Evolutionary conservation across 2,797 vertebrate species (phyloP).

Genomic region (Rhinichthys osculus): DNA sequence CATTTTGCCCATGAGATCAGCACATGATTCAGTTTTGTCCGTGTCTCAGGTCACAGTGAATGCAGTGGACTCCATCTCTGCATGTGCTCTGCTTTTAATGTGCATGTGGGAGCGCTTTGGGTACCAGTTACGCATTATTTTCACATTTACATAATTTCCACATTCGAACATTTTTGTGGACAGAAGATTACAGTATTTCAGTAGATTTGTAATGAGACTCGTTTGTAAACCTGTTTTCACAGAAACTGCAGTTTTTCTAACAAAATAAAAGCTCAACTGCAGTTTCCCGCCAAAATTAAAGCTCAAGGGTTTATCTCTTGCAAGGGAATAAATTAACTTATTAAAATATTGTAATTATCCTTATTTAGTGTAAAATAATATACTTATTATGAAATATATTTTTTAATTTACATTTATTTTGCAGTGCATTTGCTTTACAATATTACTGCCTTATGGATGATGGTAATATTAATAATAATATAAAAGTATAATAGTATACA

Average conservation of each 20-base stretch:
- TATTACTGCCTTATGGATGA: not conserved
- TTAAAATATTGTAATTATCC: not conserved
- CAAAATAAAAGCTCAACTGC: not conserved
- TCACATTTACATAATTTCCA: not conserved
- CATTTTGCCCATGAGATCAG: not conserved
- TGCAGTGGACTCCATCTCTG: not conserved
- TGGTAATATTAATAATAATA: not conserved
- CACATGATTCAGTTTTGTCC: not conserved
- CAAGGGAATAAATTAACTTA: not conserved
- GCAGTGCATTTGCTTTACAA: not conserved
- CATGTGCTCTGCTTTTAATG: too few species aligned
- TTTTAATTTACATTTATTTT: not conserved
- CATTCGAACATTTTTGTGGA: not conserved
- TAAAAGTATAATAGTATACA: not conserved
- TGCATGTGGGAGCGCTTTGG: too few species aligned
- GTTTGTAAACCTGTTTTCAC: not conserved
- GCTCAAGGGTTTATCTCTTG: not conserved
- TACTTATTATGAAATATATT: not conserved
- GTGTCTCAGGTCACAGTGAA: not conserved
- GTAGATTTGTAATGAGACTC: not conserved
- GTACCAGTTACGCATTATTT: too few species aligned
- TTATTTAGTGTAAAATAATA: not conserved
- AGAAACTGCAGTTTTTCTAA: not conserved
- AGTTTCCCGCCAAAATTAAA: not conserved
- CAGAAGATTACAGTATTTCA: not conserved